These are phyloP conservation scores for Microtus montanus DNA, from an alignment of 2,113 vertebrate species.

Conservation along the genomic window DNA sequence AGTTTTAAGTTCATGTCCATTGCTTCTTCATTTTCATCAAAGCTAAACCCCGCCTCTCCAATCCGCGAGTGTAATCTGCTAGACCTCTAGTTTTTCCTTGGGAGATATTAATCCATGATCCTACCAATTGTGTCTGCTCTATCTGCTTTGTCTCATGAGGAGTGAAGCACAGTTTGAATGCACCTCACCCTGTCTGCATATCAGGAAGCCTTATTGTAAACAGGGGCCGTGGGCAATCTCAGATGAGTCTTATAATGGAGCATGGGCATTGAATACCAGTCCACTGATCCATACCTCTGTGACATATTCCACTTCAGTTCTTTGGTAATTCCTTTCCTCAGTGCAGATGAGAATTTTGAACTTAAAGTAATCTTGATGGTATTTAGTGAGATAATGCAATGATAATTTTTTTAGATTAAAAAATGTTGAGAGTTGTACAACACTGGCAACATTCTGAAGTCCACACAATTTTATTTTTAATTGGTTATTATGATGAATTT, in stretches of 20 bases:
- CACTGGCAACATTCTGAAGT: background rate
- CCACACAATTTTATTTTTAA: background rate
- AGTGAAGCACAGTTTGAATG: background rate
- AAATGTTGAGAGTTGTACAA: background rate
- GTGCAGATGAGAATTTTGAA: background rate
- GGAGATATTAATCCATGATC: background rate
- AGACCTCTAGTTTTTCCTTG: background rate
- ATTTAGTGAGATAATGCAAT: background rate
- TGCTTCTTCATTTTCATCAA: background rate
- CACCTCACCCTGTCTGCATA: too few species aligned
- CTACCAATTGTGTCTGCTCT: background rate
- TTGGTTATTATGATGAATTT: background rate
- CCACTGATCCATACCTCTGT: background rate
- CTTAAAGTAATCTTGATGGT: background rate
- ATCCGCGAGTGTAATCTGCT: background rate
- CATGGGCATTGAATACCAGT: background rate
- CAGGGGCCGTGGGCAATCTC: background rate
- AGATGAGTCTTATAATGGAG: background rate
- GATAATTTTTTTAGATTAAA: background rate
- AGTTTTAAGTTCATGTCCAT: background rate
- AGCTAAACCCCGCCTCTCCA: accelerated
- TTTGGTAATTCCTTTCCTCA: background rate
- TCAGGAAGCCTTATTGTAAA: background rate
- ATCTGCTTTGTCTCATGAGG: background rate
- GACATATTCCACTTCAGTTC: background rate